phyloP scores from a whole-genome alignment of 2,113 vertebrate species.

The Sebastes schlegelii region DNA sequence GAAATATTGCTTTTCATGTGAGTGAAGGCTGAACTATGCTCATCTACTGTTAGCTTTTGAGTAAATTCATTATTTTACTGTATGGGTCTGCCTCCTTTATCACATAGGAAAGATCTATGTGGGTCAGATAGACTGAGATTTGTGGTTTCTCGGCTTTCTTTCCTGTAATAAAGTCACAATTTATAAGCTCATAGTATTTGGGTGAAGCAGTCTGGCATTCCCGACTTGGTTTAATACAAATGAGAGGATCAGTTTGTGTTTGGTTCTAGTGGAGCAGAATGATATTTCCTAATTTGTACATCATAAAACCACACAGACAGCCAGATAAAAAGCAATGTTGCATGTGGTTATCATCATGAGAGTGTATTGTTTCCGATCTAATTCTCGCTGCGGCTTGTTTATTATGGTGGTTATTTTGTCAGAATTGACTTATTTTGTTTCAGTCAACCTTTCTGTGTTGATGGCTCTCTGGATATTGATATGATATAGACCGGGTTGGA shows the following conservation, averaged over 20 bases:
- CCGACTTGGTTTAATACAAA: slow-evolving; percentile 15
- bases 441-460: slow-evolving; percentile 14
- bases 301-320: slow-evolving; percentile 30
- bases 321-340: slow-evolving; percentile 39
- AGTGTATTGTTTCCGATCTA: slow-evolving; percentile 20
- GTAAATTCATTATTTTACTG: neutral
- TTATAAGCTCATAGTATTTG: neutral
- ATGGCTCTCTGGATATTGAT: slow-evolving; percentile 12
- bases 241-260: slow-evolving; percentile 24
- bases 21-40: neutral
- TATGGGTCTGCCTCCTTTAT: neutral
- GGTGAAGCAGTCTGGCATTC: neutral
- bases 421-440: slow-evolving; percentile 29
- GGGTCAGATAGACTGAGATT: neutral
- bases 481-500: neutral
- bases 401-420: slow-evolving; percentile 18
- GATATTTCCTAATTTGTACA: slow-evolving; percentile 34
- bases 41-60: neutral
- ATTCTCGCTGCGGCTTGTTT: slow-evolving; percentile 7
- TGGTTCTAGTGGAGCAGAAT: slow-evolving; percentile 34
- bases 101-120: neutral
- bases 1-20: slow-evolving; percentile 27
- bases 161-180: neutral
- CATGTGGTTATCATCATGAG: slow-evolving; percentile 16
- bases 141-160: neutral